A percentile compares a stretch with the other conserved stretches of the same genome.
Evolutionary conservation across 1,140 invertebrate genomes (phyloP).

Genomic region (Formica selysi): DNA sequence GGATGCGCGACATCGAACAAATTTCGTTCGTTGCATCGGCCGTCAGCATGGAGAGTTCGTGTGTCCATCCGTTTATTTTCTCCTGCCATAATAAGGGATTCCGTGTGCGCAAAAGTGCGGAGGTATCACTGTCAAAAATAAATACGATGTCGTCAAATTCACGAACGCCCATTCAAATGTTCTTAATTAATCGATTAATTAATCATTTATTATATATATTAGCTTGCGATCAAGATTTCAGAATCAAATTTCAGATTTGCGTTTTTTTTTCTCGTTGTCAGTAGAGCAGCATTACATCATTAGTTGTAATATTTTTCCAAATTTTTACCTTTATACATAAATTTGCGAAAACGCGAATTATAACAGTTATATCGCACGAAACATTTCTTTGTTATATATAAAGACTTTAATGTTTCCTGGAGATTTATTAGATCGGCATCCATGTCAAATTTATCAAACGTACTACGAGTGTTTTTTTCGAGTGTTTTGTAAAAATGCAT

Average conservation of each 20-base stretch:
- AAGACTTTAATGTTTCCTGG: neutral
- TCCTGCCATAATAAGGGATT: slow-evolving; percentile 66
- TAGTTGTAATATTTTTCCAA: neutral
- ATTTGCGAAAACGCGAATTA: neutral
- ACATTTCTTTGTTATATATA: neutral
- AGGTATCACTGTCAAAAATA: slow-evolving; percentile 69
- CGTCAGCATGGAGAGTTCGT: slow-evolving; percentile 53
- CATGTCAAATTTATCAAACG: neutral
- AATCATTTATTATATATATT: neutral
- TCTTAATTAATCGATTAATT: slow-evolving; percentile 44
- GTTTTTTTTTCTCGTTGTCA: neutral
- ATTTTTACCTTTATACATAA: neutral
- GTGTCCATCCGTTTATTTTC: slow-evolving; percentile 63
- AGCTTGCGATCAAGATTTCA: slow-evolving; percentile 13
- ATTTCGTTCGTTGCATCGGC: slow-evolving; percentile 60
- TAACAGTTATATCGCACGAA: neutral
- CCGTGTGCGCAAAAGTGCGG: slow-evolving; percentile 67
- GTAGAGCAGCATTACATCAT: neutral
- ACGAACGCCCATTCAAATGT: slow-evolving; percentile 18
- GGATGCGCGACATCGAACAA: slow-evolving; percentile 59
- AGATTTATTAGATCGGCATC: neutral
- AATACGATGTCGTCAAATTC: slow-evolving; percentile 66
- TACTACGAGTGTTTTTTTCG: neutral
- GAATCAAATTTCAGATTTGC: neutral
- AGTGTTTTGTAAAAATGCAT: slow-evolving; percentile 17